Evolutionary conservation across 37 sponge, comb jelly and placozoan genomes (phyloP).

Genomic region (Crambe crambe): DNA sequence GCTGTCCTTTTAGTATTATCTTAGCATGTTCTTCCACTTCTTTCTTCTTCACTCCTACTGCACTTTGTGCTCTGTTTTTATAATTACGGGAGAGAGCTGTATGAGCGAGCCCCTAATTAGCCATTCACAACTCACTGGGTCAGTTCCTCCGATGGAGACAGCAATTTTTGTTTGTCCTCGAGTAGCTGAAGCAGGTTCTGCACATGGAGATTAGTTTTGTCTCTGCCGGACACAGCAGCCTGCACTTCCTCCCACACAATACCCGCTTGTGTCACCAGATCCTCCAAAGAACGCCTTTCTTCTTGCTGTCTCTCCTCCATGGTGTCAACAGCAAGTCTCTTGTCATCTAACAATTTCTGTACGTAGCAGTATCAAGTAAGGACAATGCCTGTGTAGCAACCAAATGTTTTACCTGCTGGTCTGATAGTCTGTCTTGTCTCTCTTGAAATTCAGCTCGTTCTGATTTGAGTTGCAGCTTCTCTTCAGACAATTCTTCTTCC

Average conservation of each 20-base stretch:
- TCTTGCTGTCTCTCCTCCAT: not conserved
- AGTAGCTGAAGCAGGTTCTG: not conserved
- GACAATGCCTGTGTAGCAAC: not conserved
- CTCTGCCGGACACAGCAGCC: no score
- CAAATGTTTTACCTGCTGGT: conserved; percentile 19
- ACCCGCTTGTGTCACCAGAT: not conserved
- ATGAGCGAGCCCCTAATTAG: not conserved
- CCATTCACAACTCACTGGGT: not conserved
- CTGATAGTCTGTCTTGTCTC: not conserved
- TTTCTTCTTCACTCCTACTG: not conserved
- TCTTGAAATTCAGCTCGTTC: not conserved
- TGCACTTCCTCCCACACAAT: not conserved
- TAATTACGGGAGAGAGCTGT: no score
- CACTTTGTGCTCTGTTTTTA: not conserved
- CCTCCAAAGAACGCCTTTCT: not conserved
- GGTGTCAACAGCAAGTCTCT: not conserved
- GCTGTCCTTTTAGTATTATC: conserved; percentile 29
- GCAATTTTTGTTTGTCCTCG: not conserved
- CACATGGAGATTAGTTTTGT: not conserved
- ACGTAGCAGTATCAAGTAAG: not conserved
- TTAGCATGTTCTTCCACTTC: conserved; percentile 21
- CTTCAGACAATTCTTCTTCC: conserved; percentile 29
- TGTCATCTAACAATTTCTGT: not conserved
- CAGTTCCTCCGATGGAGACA: not conserved
- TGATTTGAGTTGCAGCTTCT: conserved; percentile 14